Conservation (phyloP, 2,797 vertebrate genomes). For the Pseudomugil gertrudae region DNA sequence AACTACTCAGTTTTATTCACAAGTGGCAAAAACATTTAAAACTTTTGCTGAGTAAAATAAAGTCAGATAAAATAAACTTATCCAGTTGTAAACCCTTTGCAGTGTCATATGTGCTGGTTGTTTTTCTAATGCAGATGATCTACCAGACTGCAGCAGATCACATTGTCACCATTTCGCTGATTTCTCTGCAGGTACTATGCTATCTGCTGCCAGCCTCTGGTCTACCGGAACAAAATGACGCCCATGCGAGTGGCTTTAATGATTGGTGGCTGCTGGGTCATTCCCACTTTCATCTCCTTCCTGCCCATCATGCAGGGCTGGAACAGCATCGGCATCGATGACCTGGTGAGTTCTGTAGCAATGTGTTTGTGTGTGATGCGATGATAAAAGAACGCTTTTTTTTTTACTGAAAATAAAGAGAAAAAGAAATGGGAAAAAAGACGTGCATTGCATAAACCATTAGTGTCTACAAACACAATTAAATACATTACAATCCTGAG, state of each 20-base stretch:
- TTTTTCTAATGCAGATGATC: background rate
- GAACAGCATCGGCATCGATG: conserved; percentile 96
- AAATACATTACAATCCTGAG: conserved; percentile 1
- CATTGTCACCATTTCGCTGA: background rate
- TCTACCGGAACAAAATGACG: conserved; percentile 98
- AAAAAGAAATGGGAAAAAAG: background rate
- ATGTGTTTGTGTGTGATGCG: background rate
- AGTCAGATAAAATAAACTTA: too few species aligned
- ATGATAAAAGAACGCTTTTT: background rate
- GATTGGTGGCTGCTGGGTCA: conserved; percentile 97
- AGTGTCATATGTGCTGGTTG: background rate
- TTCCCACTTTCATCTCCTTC: conserved; percentile 96
- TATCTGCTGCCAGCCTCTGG: conserved; percentile 98
- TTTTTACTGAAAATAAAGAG: background rate
- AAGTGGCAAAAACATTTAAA: background rate
- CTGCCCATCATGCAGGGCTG: conserved; percentile 99
- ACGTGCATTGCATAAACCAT: conserved; percentile 28
- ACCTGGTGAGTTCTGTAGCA: conserved; percentile 87
- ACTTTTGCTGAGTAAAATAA: background rate
- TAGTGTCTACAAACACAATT: background rate
- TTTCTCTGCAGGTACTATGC: conserved; percentile 91
- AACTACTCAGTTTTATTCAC: background rate
- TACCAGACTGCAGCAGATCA: background rate
- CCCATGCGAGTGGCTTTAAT: conserved; percentile 91
- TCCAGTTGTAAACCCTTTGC: background rate